Evolutionary conservation across 1,140 invertebrate species (phyloP).

Genomic region (Aethina tumida): DNA sequence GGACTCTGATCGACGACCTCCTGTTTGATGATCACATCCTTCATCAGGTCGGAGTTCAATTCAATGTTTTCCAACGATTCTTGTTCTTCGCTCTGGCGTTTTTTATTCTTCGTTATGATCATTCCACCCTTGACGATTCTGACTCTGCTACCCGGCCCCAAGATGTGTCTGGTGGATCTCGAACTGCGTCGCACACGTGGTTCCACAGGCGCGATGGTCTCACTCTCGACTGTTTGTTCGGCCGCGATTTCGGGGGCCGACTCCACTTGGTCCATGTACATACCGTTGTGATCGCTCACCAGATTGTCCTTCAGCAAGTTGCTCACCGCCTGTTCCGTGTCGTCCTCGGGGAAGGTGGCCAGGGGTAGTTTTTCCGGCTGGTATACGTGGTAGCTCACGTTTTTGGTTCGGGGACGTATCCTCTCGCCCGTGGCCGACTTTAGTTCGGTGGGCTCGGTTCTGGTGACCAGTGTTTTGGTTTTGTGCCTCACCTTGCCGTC

Average conservation of each 20-base stretch:
- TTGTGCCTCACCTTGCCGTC: constrained; percentile 44
- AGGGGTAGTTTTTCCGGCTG: constrained; percentile 31
- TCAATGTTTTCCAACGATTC: constrained; percentile 7
- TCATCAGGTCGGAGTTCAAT: background rate
- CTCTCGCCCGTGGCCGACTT: constrained; percentile 36
- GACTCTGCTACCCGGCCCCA: constrained; percentile 30
- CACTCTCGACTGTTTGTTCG: constrained; percentile 24
- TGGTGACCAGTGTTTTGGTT: constrained; percentile 45
- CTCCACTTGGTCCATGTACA: constrained; percentile 18
- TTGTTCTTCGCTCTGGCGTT: constrained; percentile 21
- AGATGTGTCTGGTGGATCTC: constrained; percentile 28
- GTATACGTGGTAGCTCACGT: constrained; percentile 51
- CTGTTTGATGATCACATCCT: constrained; percentile 22
- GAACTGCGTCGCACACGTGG: constrained; percentile 20
- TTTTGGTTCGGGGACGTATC: constrained; percentile 49
- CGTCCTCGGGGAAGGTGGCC: constrained; percentile 33
- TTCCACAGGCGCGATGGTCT: constrained; percentile 14
- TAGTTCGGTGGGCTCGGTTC: constrained; percentile 43
- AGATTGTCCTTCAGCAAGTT: constrained; percentile 21
- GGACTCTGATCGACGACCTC: constrained; percentile 44
- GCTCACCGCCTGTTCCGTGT: constrained; percentile 25
- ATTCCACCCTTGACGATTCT: constrained; percentile 34
- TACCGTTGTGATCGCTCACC: constrained; percentile 19
- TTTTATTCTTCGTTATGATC: constrained; percentile 31
- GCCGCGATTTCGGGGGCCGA: constrained; percentile 23